Percentiles rank a stretch among this genome's conserved stretches.
Evolutionary conservation across 2,888 invertebrate species (phyloP).

Genomic region (Magallana nippona): DNA sequence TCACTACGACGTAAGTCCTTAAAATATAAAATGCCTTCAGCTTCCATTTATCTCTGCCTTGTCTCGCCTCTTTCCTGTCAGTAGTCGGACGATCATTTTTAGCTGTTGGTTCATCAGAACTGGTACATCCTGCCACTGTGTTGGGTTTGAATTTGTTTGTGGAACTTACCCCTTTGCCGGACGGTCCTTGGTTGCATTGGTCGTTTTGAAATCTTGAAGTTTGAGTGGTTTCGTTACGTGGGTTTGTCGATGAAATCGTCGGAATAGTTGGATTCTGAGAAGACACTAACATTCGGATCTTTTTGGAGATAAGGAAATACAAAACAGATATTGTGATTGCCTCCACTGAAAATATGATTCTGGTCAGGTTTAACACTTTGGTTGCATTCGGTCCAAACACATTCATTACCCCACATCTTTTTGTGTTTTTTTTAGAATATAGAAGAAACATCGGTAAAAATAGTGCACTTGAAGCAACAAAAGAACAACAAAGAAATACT

Average conservation of each 20-base stretch:
- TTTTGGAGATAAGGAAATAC: neutral
- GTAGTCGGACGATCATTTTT: neutral
- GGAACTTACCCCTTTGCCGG: no score
- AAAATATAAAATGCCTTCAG: neutral
- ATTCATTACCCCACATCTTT: neutral
- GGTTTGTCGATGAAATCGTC: neutral
- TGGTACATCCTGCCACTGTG: no score
- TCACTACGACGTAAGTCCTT: neutral
- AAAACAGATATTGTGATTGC: neutral
- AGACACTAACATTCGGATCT: neutral
- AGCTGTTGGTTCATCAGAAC: neutral
- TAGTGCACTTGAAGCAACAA: neutral
- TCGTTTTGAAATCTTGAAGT: neutral
- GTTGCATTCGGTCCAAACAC: neutral
- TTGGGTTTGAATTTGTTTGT: no score
- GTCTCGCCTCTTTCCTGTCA: neutral
- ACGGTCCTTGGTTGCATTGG: neutral
- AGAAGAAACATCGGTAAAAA: neutral
- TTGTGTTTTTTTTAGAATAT: neutral
- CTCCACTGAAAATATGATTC: neutral
- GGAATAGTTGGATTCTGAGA: neutral
- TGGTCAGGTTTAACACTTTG: neutral
- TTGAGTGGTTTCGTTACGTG: neutral
- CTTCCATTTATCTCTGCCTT: neutral
- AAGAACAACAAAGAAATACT: neutral